Conservation (phyloP, 1,140 invertebrate species). For the Psilanteris sp. region DNA sequence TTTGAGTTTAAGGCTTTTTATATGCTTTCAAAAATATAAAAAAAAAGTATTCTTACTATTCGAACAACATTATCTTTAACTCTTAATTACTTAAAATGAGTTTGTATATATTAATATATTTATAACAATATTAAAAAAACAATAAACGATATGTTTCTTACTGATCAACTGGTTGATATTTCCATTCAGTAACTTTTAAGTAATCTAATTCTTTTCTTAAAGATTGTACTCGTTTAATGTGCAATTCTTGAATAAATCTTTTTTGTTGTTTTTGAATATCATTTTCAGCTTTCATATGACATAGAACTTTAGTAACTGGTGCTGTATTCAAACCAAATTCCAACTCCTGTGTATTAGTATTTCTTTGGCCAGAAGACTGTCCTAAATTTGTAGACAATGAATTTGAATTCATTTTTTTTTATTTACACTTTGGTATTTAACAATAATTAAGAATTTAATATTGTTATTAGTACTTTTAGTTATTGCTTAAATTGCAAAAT, state of each 20-base stretch:
- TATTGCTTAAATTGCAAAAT: no score
- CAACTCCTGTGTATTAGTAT: conserved; percentile 71
- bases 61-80: no score
- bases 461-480: no score
- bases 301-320: conserved; percentile 72
- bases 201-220: conserved; percentile 85
- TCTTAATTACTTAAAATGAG: no score
- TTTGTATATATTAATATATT: no score
- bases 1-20: no score
- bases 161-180: conserved; percentile 82
- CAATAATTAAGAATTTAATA: no score
- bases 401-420: conserved; percentile 71
- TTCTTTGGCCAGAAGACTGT: conserved; percentile 70
- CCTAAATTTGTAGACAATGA: conserved; percentile 72
- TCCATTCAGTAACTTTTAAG: conserved; percentile 85
- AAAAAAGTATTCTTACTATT: no score
- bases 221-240: conserved; percentile 83
- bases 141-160: no score
- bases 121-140: no score
- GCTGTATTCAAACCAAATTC: conserved; percentile 69
- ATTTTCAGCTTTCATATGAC: conserved; percentile 74
- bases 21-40: no score
- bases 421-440: no score
- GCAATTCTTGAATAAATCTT: conserved; percentile 76
- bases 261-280: conserved; percentile 74